Evolutionary conservation across 2,797 vertebrate species (phyloP).

Genomic region (Phalloptychus januarius): DNA sequence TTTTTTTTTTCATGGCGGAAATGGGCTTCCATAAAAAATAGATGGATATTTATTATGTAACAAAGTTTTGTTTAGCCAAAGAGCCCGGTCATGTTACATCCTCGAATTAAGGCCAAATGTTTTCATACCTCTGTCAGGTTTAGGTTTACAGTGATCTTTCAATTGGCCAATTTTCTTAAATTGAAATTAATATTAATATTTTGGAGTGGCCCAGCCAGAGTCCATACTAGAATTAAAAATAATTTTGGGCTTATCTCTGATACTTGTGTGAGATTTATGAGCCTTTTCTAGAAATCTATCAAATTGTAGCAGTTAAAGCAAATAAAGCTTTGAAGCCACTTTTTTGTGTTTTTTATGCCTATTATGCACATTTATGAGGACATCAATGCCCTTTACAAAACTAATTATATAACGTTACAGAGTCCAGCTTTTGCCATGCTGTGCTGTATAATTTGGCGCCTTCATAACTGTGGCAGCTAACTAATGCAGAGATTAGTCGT

Average conservation of each 20-base stretch:
- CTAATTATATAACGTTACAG: background rate
- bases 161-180: background rate
- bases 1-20: too few relatives aligned
- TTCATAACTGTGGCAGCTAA: background rate
- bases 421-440: background rate
- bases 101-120: background rate
- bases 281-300: background rate
- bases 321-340: background rate
- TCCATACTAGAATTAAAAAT: background rate
- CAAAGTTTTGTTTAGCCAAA: background rate
- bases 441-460: background rate
- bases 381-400: background rate
- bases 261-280: too few relatives aligned
- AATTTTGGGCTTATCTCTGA: background rate
- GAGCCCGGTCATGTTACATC: background rate
- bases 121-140: background rate
- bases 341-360: background rate
- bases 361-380: background rate
- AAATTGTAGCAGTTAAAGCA: background rate
- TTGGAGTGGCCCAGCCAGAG: background rate
- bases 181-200: background rate
- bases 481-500: conserved; percentile 1
- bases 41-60: background rate
- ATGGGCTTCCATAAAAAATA: too few relatives aligned
- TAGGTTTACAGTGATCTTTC: background rate